Evolutionary conservation across 2,113 vertebrate species (phyloP), one percentile per base, ranked within the genome.

Genomic region (Sinocyclocheilus anshuiensis): DNA sequence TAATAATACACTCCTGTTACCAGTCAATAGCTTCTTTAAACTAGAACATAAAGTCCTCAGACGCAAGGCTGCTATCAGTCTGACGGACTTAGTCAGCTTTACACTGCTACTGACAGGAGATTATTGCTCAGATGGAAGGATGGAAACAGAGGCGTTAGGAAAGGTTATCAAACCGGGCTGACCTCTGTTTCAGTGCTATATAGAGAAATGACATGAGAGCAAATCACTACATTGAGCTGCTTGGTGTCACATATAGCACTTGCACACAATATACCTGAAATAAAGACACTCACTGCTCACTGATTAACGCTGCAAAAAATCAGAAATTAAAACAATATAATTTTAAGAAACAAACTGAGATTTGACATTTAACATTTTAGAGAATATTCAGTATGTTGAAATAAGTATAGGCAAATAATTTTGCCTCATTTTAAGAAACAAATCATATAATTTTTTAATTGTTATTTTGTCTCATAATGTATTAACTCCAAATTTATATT

Each of bases 1-100:
- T 63, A 84, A 80, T 84, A 87, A 87, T 65, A 75, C 36, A 81
- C 84, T 71, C 77, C 76, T 39, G 63, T 75, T 39, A 81, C 81
- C 65, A 69, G 74, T 83, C 84, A 77, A 72, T 72, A 61, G 81
- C 45, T 75, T 82, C 45, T 18, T 26, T 39, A 33, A 59, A 4
- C n/a, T 71, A 39, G 20, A 50, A 53, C 57, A 72, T n/a, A 26
- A 55, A 85, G 63, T 65, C 84, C 74, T 59, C n/a, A 10, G 39
- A 50, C 42, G 7, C 78, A 78, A 26, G 53, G 12, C 77, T 63
- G 59, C 39, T 67, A 26, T 81, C 79, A 22, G 59, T 67, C 39
- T 67, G 79, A 81, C 65, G 61, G 39, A 33, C 36, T 81, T 48
- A 67, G 78, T 65, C 77, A 79, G 55, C 77, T 22, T 61, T 80